Conservation (phyloP, 2,113 vertebrate genomes). For the Erinaceus europaeus region DNA sequence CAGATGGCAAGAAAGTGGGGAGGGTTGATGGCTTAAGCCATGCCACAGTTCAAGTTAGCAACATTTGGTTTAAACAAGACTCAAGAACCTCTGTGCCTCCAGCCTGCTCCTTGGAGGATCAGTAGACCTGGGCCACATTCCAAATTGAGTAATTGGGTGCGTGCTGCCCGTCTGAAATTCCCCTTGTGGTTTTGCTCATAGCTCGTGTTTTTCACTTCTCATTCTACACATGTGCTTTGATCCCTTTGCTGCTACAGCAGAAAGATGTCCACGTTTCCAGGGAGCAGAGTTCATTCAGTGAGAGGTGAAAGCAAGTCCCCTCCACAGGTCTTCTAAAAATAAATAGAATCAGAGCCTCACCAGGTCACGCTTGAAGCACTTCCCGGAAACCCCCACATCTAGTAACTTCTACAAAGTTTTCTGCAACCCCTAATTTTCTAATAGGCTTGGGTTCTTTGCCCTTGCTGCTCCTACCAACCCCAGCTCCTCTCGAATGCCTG, state of each 20-base stretch:
- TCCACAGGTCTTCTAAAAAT: slow-evolving; percentile 56
- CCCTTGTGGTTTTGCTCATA: slow-evolving; percentile 76
- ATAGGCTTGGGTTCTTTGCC: neutral
- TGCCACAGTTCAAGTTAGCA: slow-evolving; percentile 49
- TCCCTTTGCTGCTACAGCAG: slow-evolving; percentile 64
- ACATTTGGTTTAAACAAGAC: slow-evolving; percentile 43
- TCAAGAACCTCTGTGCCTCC: slow-evolving; percentile 37
- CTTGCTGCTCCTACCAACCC: neutral
- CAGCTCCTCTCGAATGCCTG: neutral
- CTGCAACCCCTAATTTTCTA: neutral
- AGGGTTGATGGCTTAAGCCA: slow-evolving; percentile 45
- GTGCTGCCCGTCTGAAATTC: slow-evolving; percentile 67
- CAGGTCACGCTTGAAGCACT: slow-evolving; percentile 39
- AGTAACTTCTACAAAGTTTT: neutral
- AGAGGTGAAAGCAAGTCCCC: slow-evolving; percentile 51
- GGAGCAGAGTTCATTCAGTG: slow-evolving; percentile 42
- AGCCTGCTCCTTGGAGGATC: slow-evolving; percentile 16
- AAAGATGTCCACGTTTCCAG: slow-evolving; percentile 58
- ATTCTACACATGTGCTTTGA: slow-evolving; percentile 73
- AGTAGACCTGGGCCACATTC: slow-evolving; percentile 58
- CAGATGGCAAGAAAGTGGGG: too few relatives aligned
- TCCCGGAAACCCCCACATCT: slow-evolving; percentile 41
- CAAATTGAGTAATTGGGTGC: slow-evolving; percentile 65
- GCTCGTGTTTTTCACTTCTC: slow-evolving; percentile 78
- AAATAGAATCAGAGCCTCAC: slow-evolving; percentile 46